Percentiles rank a stretch among this genome's conserved stretches.
Conservation (phyloP, 2,113 vertebrate species). For the Tetrax tetrax region DNA sequence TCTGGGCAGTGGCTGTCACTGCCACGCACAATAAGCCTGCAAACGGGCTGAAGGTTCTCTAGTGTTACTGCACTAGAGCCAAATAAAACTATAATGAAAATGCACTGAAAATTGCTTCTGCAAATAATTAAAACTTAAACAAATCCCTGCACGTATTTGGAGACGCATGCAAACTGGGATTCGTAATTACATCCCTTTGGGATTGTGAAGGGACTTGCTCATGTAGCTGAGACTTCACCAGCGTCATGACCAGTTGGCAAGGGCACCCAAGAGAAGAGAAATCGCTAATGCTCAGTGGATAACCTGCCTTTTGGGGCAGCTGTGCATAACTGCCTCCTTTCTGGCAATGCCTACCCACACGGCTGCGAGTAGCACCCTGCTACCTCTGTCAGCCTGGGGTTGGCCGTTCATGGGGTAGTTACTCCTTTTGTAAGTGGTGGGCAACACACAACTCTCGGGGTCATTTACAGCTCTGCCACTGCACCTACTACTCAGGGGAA, state of each 20-base stretch:
- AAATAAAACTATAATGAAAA: not conserved
- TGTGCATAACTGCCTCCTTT: not conserved
- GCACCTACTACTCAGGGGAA: not conserved
- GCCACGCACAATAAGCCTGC: not conserved
- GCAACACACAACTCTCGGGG: fast-evolving
- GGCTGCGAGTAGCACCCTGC: not conserved
- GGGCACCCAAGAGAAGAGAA: not conserved
- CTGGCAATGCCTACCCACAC: not conserved
- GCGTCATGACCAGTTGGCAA: fast-evolving
- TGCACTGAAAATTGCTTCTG: not conserved
- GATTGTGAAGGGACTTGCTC: not conserved
- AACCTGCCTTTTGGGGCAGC: not conserved
- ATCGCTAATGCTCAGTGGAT: not conserved
- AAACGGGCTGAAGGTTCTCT: not conserved
- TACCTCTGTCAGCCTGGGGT: not conserved
- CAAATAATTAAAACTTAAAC: not conserved
- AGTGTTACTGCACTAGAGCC: not conserved
- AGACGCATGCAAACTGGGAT: not conserved
- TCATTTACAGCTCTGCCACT: not conserved
- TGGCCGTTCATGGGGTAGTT: not conserved
- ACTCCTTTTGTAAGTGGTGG: not conserved
- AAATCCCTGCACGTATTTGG: not conserved
- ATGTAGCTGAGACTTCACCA: not conserved
- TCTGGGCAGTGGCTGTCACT: constrained; percentile 25
- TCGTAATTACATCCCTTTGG: not conserved